These are phyloP conservation scores for Psittacula cyanocephala DNA, from an alignment of 2,113 vertebrate genomes.

Conservation along the genomic window DNA sequence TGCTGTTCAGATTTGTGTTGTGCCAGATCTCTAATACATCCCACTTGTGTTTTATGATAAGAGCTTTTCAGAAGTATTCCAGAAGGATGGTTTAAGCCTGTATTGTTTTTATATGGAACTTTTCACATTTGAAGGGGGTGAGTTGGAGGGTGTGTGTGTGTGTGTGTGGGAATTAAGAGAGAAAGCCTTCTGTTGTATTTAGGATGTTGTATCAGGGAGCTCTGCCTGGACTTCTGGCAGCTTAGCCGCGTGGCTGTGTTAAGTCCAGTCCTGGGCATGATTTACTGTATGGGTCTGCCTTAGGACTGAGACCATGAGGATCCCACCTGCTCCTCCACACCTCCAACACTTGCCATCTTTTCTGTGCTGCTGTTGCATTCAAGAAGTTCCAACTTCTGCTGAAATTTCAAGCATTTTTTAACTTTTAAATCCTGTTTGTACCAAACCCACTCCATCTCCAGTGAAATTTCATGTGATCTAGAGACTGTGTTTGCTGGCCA, in stretches of 20 bases:
- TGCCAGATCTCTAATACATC: neutral
- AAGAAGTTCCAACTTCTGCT: neutral
- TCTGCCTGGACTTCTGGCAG: neutral
- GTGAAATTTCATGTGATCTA: neutral
- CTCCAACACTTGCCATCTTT: neutral
- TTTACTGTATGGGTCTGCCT: neutral
- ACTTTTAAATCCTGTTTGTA: neutral
- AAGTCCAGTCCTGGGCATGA: neutral
- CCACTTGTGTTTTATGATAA: neutral
- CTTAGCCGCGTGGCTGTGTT: accelerated
- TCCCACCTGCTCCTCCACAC: neutral
- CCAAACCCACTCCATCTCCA: neutral
- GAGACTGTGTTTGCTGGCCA: neutral
- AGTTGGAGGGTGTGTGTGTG: neutral
- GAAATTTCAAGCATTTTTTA: neutral
- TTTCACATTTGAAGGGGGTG: neutral
- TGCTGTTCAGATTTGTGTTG: neutral
- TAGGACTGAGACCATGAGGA: neutral
- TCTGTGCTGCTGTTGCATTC: neutral
- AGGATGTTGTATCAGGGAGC: neutral
- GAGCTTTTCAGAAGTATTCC: neutral
- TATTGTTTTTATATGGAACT: neutral
- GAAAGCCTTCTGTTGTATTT: neutral
- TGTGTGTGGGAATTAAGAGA: neutral
- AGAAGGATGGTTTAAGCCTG: neutral